Percentiles rank a stretch among this genome's conserved stretches.
phyloP scores from a whole-genome alignment of 2,113 vertebrate species.

The Austrofundulus limnaeus region DNA sequence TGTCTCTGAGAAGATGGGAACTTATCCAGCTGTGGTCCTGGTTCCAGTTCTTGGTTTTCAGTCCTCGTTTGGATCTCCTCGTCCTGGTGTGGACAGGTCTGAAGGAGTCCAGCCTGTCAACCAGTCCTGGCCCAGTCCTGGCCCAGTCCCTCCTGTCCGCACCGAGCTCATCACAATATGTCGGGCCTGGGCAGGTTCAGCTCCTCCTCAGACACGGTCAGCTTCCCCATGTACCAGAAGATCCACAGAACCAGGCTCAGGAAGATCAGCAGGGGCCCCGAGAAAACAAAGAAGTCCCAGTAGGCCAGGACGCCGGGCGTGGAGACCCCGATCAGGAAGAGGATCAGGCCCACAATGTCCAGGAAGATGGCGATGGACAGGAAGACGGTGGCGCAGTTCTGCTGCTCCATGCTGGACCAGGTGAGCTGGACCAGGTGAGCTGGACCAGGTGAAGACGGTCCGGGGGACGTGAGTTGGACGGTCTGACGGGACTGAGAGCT shows the following conservation, averaged over 20 bases:
- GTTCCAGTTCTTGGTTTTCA: neutral
- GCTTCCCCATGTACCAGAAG: slow-evolving; percentile 86
- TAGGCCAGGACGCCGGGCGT: slow-evolving; percentile 64
- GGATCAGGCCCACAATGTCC: slow-evolving; percentile 76
- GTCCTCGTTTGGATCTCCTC: neutral
- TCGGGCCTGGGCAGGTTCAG: slow-evolving; percentile 49
- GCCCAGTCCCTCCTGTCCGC: neutral
- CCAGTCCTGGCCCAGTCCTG: accelerated
- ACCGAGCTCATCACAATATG: slow-evolving; percentile 17
- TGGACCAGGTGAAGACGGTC: neutral
- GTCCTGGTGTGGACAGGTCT: neutral
- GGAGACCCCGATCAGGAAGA: slow-evolving; percentile 84
- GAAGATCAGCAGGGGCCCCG: slow-evolving; percentile 83
- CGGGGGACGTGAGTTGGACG: neutral
- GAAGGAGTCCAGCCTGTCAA: neutral
- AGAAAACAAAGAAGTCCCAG: slow-evolving; percentile 89
- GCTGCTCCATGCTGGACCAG: slow-evolving; percentile 41
- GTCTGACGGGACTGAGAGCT: neutral
- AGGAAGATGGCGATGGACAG: slow-evolving; percentile 77
- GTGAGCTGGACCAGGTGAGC: neutral
- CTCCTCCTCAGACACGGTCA: slow-evolving; percentile 78
- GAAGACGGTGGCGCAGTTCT: slow-evolving; percentile 59
- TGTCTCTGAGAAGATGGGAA: slow-evolving; percentile 16
- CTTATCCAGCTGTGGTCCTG: slow-evolving; percentile 31
- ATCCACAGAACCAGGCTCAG: slow-evolving; percentile 88